A percentile compares a stretch with the other conserved stretches of the same genome.
Evolutionary conservation across 2,888 invertebrate species (phyloP).

Genomic region (Andrena chrysosceles): DNA sequence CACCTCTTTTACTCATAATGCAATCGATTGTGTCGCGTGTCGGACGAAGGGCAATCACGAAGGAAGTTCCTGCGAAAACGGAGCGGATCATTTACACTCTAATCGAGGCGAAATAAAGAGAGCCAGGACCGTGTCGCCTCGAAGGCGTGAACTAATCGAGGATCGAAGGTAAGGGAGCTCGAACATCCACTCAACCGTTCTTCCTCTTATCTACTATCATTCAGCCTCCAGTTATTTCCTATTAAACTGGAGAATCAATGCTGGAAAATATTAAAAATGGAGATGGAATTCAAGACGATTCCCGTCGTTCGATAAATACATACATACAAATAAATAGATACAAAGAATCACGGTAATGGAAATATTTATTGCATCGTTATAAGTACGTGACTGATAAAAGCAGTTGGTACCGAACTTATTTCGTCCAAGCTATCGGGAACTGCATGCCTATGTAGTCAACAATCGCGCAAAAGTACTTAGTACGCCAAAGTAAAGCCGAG

Average conservation of each 20-base stretch:
- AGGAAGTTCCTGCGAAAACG: constrained; percentile 19
- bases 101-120: constrained; percentile 35
- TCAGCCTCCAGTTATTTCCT: not conserved
- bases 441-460: too few species aligned
- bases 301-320: not conserved
- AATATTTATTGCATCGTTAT: too few species aligned
- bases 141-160: constrained; percentile 5
- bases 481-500: too few species aligned
- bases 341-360: not conserved
- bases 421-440: too few species aligned
- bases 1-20: constrained; percentile 16
- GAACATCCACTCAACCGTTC: constrained; percentile 2
- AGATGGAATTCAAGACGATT: not conserved
- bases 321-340: too few species aligned
- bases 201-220: constrained; percentile 7
- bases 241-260: not conserved
- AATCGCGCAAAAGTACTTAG: too few species aligned
- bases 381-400: too few species aligned
- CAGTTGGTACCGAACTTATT: too few species aligned
- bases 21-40: constrained; percentile 14
- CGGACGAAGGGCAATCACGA: constrained; percentile 29
- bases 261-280: not conserved
- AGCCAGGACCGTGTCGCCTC: not conserved
- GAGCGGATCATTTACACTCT: constrained; percentile 31
- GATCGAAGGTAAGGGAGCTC: not conserved